Evolutionary conservation across 2,888 invertebrate genomes (phyloP).

Genomic region (Ectemnius lituratus): DNA sequence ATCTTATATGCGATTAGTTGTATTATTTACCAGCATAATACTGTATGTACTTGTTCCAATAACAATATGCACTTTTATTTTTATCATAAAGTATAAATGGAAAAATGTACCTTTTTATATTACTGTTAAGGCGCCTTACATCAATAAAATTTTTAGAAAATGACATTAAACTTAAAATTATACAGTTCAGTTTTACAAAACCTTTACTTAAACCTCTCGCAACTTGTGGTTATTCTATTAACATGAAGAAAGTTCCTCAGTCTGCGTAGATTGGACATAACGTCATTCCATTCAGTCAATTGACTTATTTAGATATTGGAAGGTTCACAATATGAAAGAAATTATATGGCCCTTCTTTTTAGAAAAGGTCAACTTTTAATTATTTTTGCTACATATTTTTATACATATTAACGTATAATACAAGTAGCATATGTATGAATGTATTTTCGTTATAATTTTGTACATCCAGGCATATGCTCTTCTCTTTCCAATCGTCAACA

Average conservation of each 20-base stretch:
- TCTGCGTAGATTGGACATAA: neutral
- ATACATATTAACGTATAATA: slow-evolving; percentile 41
- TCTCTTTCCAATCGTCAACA: slow-evolving; percentile 45
- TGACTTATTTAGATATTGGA: slow-evolving; percentile 28
- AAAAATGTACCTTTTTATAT: slow-evolving; percentile 72
- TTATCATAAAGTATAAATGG: slow-evolving; percentile 66
- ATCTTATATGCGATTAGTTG: slow-evolving; percentile 61
- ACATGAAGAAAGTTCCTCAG: neutral
- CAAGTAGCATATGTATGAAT: slow-evolving; percentile 52
- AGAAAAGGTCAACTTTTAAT: slow-evolving; percentile 63
- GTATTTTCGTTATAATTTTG: slow-evolving; percentile 49
- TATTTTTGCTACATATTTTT: slow-evolving; percentile 55
- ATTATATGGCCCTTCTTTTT: slow-evolving; percentile 57
- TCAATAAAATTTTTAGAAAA: slow-evolving; percentile 68
- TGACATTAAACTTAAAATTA: slow-evolving; percentile 33
- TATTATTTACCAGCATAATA: slow-evolving; percentile 65
- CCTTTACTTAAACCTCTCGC: slow-evolving; percentile 26
- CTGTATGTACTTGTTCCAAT: slow-evolving; percentile 68
- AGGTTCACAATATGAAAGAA: slow-evolving; percentile 27
- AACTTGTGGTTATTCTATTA: neutral
- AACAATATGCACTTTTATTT: slow-evolving; percentile 67
- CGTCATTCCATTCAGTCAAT: neutral
- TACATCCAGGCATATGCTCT: slow-evolving; percentile 47
- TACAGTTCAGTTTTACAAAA: slow-evolving; percentile 31
- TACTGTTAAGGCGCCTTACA: slow-evolving; percentile 70